phyloP scores from a whole-genome alignment of 2,797 vertebrate species.

The Tauraco hartlaubi region DNA sequence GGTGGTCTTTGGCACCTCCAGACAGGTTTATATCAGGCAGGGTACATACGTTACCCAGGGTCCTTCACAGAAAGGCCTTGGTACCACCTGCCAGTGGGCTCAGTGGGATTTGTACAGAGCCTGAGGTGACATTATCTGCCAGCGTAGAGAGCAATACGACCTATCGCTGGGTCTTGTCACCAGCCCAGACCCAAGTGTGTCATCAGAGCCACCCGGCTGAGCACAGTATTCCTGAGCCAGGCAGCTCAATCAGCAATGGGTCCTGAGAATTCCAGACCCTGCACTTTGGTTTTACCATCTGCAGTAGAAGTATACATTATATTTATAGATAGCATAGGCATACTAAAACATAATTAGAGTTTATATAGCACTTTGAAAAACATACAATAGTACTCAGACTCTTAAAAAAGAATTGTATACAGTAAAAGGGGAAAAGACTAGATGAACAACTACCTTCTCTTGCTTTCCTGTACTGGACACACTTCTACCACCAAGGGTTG shows the following conservation, averaged over 20 bases:
- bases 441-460: neutral
- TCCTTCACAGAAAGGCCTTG: neutral
- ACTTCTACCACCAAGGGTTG: neutral
- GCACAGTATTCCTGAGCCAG: neutral
- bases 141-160: neutral
- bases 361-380: neutral
- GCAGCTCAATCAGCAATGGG: neutral
- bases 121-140: neutral
- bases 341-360: neutral
- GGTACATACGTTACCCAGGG: neutral
- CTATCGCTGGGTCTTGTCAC: neutral
- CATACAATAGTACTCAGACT: neutral
- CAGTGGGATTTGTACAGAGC: neutral
- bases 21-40: neutral
- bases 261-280: neutral
- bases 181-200: neutral
- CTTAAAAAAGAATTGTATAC: neutral
- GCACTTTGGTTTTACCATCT: neutral
- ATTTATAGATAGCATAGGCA: neutral
- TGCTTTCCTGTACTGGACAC: neutral
- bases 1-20: neutral
- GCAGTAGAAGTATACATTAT: neutral
- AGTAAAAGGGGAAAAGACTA: neutral
- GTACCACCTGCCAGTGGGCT: neutral
- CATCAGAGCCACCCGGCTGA: neutral